These are phyloP conservation scores for Oscheius onirici DNA, from an alignment of 2,888 invertebrate species.

Conservation along the genomic window DNA sequence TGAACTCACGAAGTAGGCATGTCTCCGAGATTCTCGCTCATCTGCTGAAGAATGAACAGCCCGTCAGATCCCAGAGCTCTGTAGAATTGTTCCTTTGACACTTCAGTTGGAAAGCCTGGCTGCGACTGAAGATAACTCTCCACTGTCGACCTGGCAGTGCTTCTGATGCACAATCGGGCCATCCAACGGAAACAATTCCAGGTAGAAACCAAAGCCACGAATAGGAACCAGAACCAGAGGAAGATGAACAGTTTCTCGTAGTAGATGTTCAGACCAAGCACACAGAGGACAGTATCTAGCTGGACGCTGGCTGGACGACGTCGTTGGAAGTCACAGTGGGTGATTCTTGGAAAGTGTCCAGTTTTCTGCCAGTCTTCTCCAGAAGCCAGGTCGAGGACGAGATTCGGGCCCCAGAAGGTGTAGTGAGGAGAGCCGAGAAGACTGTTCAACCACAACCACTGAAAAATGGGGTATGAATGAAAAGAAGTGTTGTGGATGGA, in stretches of 20 bases:
- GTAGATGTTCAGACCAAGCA: slow-evolving; percentile 70
- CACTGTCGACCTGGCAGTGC: slow-evolving; percentile 40
- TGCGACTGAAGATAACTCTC: slow-evolving; percentile 42
- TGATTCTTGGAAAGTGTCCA: slow-evolving; percentile 69
- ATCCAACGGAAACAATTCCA: slow-evolving; percentile 62
- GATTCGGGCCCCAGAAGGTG: slow-evolving; percentile 61
- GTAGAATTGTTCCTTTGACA: slow-evolving; percentile 43
- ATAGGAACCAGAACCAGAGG: slow-evolving; percentile 71
- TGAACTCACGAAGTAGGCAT: slow-evolving; percentile 63
- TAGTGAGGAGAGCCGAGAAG: slow-evolving; percentile 65
- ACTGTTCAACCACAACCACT: slow-evolving; percentile 64
- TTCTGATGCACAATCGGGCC: slow-evolving; percentile 45
- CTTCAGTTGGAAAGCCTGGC: slow-evolving; percentile 31
- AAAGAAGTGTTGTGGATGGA: no score
- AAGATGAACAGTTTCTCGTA: slow-evolving; percentile 71
- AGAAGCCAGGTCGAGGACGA: slow-evolving; percentile 61
- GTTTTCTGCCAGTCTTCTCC: slow-evolving; percentile 68
- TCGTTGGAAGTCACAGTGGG: slow-evolving; percentile 69
- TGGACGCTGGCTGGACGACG: slow-evolving; percentile 65
- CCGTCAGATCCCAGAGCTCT: slow-evolving; percentile 63
- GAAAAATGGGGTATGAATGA: slow-evolving; percentile 33
- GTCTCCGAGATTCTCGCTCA: slow-evolving; percentile 68
- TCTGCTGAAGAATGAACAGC: slow-evolving; percentile 67
- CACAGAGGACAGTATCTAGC: slow-evolving; percentile 69
- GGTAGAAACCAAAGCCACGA: slow-evolving; percentile 63